Evolutionary conservation across 2,113 vertebrate genomes (phyloP), one percentile per base, ranked within the genome.

Genomic region (Otolemur garnettii): DNA sequence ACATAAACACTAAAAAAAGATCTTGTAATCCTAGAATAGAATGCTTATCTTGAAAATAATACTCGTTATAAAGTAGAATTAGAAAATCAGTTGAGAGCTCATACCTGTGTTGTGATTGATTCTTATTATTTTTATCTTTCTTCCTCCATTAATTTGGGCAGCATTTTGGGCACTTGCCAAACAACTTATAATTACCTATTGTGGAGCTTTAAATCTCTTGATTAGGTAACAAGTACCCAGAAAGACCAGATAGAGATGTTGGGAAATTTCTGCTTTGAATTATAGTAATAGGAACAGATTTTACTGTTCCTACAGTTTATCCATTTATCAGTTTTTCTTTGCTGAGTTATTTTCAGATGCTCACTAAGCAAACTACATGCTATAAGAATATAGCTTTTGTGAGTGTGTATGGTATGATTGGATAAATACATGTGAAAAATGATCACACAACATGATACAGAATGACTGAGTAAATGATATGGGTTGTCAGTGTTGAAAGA

Each of bases 51-150:
- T 93, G 57, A 90, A 93, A 96, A 87, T 82, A 95, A 94, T 87
- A 64, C 42, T 62, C 64, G 18, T 64, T 96, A n/a, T 38, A 30
- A 95, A 91, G 83, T 78, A 90, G 81, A 38, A 69, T 84, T 93
- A 77, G 60, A 91, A 89, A 90, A 95, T 94, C 79, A 82, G 50
- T 75, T 75, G 45, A 95, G 30, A 78, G 53, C 74, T 90, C 88
- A 91, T 96, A 75, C 35, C 15, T 89, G 33, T 94, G 42, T 94
- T 96, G 55, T 94, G 80, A 79, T 89, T 75, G 96, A 95, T 91
- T 92, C 74, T 91, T 88, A 90, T 91, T 96, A 78, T 87, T 95
- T 96, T 96, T 94, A 88, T 96, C 71, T 82, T 92, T 87, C 80
- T 94, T 91, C 22, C 75, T n/a, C 45, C 74, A 66, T 96, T 96